Conservation (phyloP, 2,888 invertebrate species). For the Apodemia duryi region DNA sequence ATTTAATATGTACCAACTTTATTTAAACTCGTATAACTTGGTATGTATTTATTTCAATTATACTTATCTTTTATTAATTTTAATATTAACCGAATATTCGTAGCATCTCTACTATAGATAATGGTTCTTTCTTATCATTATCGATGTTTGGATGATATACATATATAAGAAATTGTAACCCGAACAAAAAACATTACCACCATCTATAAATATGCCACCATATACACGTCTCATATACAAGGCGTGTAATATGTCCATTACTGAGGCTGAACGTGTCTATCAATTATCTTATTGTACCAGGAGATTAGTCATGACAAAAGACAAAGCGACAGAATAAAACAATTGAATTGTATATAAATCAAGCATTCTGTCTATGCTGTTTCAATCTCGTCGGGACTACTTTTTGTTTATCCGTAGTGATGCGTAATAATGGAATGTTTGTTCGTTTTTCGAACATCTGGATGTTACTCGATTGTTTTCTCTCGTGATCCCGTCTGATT, state of each 20-base stretch:
- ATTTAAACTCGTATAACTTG: too few species aligned
- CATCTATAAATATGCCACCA: constrained; percentile 18
- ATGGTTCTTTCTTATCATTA: too few species aligned
- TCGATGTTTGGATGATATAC: too few species aligned
- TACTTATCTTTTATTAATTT: too few species aligned
- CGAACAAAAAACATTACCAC: constrained; percentile 15
- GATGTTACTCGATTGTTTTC: not conserved
- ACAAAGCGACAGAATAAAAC: constrained; percentile 26
- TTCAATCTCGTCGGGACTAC: not conserved
- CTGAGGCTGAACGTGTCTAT: constrained; percentile 15
- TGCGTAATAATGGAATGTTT: not conserved
- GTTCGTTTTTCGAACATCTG: not conserved
- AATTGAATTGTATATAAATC: constrained; percentile 21
- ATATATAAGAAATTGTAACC: too few species aligned
- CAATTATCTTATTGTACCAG: constrained; percentile 26
- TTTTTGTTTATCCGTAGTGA: constrained; percentile 5
- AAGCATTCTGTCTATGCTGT: constrained; percentile 12
- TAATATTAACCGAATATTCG: too few species aligned
- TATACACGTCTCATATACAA: not conserved
- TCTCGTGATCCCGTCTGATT: not conserved
- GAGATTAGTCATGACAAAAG: constrained; percentile 20
- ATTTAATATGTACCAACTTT: too few species aligned
- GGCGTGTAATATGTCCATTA: constrained; percentile 8
- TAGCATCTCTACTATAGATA: too few species aligned
- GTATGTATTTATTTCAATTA: too few species aligned